phyloP scores from a whole-genome alignment of 1,140 invertebrate genomes.

The Matsumurasca onukii region DNA sequence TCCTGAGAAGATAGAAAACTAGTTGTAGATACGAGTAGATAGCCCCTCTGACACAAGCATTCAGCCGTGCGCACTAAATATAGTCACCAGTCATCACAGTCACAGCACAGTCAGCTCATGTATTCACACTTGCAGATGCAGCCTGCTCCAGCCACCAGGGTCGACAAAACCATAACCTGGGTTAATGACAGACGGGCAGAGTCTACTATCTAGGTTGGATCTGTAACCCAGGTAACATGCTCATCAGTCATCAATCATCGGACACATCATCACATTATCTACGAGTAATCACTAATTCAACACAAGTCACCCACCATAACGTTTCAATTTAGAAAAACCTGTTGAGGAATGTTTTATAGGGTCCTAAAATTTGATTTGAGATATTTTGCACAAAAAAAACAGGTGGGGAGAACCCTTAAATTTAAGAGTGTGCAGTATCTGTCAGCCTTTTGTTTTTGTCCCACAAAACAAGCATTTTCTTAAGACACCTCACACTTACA shows the following conservation, averaged over 20 bases:
- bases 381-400: too few relatives aligned
- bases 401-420: too few relatives aligned
- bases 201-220: constrained; percentile 35
- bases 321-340: too few relatives aligned
- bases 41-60: constrained; percentile 32
- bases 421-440: too few relatives aligned
- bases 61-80: constrained; percentile 27
- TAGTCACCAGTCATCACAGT: constrained; percentile 18
- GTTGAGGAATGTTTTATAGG: too few relatives aligned
- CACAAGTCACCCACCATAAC: too few relatives aligned
- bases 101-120: constrained; percentile 31
- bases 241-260: neutral
- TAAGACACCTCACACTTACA: too few relatives aligned
- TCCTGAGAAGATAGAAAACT: constrained; percentile 35
- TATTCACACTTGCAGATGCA: constrained; percentile 25
- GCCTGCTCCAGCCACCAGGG: constrained; percentile 34
- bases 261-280: too few relatives aligned
- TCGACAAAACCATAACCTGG: constrained; percentile 34
- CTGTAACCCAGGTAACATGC: constrained; percentile 31
- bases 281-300: too few relatives aligned
- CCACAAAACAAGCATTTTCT: too few relatives aligned
- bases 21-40: constrained; percentile 21
- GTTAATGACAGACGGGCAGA: constrained; percentile 32
- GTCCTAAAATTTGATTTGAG: too few relatives aligned
- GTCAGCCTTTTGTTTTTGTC: too few relatives aligned